phyloP scores from a whole-genome alignment of 2,888 invertebrate genomes.

The Microplitis deprimator region DNA sequence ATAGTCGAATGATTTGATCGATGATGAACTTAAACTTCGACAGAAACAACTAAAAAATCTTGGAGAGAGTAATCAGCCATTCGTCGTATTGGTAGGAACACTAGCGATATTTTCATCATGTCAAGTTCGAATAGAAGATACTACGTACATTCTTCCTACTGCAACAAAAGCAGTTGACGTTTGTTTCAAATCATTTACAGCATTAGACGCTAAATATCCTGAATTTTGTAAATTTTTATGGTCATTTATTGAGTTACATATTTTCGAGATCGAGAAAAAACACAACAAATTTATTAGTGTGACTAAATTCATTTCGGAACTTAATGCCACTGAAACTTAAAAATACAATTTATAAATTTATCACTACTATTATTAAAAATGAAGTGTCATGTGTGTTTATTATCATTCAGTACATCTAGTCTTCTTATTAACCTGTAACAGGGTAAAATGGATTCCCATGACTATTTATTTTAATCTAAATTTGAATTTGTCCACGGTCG shows the following conservation, averaged over 20 bases:
- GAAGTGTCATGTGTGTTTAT: conserved; percentile 8
- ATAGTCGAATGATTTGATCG: conserved; percentile 5
- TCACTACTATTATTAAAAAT: background rate
- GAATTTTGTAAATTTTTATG: conserved; percentile 9
- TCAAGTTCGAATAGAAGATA: conserved; percentile 8
- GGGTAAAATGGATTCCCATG: no score
- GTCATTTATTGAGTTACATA: background rate
- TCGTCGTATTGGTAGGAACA: conserved; percentile 10
- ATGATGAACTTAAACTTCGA: conserved; percentile 1
- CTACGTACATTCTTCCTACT: conserved; percentile 3
- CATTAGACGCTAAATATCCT: conserved; percentile 11
- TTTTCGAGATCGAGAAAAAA: conserved; percentile 10
- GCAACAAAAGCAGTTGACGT: conserved; percentile 10
- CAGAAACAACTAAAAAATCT: conserved; percentile 1
- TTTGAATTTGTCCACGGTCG: no score
- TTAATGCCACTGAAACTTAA: conserved; percentile 10
- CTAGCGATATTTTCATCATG: background rate
- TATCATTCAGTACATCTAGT: background rate
- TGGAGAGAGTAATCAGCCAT: conserved; percentile 8
- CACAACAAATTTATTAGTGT: background rate
- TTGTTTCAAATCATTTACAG: conserved; percentile 16
- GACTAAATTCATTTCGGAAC: background rate
- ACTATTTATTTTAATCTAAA: no score
- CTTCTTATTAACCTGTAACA: no score
- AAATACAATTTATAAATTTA: background rate